Base-by-base conservation (phyloP, 2,888 invertebrate species). In the Fragum sueziense region DNA sequence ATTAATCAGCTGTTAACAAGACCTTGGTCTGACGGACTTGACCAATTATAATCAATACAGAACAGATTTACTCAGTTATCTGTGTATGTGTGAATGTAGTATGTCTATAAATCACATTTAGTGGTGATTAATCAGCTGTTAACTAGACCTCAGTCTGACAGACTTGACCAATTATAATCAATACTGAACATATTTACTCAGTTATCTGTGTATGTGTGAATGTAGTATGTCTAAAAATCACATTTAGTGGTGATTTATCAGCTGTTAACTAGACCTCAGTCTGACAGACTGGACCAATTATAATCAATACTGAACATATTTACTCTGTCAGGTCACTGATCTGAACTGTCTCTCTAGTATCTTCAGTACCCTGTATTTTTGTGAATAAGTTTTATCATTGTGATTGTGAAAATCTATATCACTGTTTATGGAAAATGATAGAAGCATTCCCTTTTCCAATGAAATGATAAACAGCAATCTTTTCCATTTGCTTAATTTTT, bases 151-250 rank as follows among this genome's bases (percentile, higher is more conserved):
- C 59, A 62, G 71, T n/a, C 75, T 69, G 79, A 54, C 29, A 31
- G 33, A 29, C 47, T 47, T 61, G 71, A 70, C 72, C 72, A 34
- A 75, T 75, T 75, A 75, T 71, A 71, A 75, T 72, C 71, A 71
- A 75, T 75, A 72, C 57, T 27, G 52, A 74, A 75, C 75, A 79
- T 75, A 70, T 79, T 75, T 75, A 74, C 61, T n/a, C n/a, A n/a
- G n/a, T 33, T 33, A 41, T 65, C 41, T 34, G 41, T 65, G 34
- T 41, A 41, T 65, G 65, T 65, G 65, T 65, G 65, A 65, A 65
- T 27, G 41, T n/a, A n/a, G 41, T 11, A 2, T 41, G 7, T 22
- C 27, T 37, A 65, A 41, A 65, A 65, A 65, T 65, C 65, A 65
- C 65, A 41, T 65, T 65, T 65, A 65, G 31, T 27, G 52, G 47